Base-by-base conservation (phyloP, 2,797 vertebrate genomes). In the Aldrovandia affinis region DNA sequence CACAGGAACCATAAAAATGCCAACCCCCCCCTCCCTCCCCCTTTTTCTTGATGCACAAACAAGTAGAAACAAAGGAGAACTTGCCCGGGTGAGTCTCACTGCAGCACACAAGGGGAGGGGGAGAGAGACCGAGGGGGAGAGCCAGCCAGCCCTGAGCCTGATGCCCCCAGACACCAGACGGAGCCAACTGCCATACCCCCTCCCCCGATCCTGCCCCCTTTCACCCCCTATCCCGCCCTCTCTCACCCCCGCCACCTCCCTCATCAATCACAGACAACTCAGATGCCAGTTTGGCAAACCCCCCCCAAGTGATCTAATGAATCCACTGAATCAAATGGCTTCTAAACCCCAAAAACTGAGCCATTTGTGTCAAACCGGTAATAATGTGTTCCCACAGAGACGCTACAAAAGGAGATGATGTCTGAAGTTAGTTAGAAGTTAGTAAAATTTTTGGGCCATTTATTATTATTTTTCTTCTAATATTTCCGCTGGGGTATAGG, bases 1-100 rank as follows among this genome's bases (percentile, higher is more conserved):
- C 90, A 92, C 86, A 87, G 87, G 85, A 89, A 86, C 89, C 87
- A 92, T 92, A 90, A 90, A 93, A 86, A 91, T 94, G 92, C 92
- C 92, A 91, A 87, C 89, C 88, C 87, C 87, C 82, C 88, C 86
- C 84, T 59, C 84, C 50, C 83, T 80, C 78, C 86, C 78, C 85
- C 83, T 87, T 85, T 18, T 44, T 3, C 42, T n/a, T 2, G n/a
- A 28, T 28, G n/a, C 14, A 39, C 50, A 85, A 78, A 77, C 89
- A 87, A 88, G 88, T 63, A 86, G 88, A 85, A 87, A 83, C 81
- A 59, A 77, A 80, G 77, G 82, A 78, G 78, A 79, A 78, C 78
- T 61, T 70, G 12, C 47, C 55, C 6, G 65, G 75, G 85, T 85
- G 79, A 86, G 82, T 81, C 87, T 54, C 20, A 70, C 50, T 70